Conservation (phyloP, 2,113 vertebrate species). For the Tenrec ecaudatus region DNA sequence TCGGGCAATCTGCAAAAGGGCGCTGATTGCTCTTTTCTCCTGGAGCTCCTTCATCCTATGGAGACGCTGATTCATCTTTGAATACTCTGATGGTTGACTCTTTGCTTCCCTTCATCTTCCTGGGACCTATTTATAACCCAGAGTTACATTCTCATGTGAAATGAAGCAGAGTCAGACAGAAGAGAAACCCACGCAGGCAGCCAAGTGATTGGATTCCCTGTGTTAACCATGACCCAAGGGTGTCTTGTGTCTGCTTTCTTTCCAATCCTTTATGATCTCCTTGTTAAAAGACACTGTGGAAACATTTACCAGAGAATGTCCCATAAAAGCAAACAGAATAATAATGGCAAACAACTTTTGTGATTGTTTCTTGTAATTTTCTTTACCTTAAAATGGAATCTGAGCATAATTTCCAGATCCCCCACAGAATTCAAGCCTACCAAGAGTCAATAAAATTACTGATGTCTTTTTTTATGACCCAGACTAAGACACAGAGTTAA, state of each 20-base stretch:
- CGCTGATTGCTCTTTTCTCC: fast-evolving
- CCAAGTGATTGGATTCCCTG: neutral
- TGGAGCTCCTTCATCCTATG: neutral
- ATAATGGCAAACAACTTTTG: neutral
- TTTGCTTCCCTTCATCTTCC: neutral
- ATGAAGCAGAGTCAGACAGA: neutral
- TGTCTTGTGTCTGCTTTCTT: neutral
- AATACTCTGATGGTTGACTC: no score
- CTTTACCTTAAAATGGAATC: neutral
- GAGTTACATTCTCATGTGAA: neutral
- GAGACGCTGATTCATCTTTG: neutral
- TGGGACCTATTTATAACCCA: neutral
- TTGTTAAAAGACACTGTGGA: neutral
- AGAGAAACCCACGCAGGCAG: neutral
- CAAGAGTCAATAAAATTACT: neutral
- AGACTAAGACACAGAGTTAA: no score
- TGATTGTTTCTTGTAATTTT: neutral
- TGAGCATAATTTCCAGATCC: neutral
- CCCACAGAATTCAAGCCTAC: neutral
- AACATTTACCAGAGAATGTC: neutral
- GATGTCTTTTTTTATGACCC: neutral
- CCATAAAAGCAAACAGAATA: neutral
- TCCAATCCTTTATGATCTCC: neutral
- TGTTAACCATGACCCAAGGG: neutral
- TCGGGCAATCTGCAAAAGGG: neutral